These are phyloP conservation scores for Callyntrura sp. DNA, from an alignment of 2,888 invertebrate species.

Conservation along the genomic window DNA sequence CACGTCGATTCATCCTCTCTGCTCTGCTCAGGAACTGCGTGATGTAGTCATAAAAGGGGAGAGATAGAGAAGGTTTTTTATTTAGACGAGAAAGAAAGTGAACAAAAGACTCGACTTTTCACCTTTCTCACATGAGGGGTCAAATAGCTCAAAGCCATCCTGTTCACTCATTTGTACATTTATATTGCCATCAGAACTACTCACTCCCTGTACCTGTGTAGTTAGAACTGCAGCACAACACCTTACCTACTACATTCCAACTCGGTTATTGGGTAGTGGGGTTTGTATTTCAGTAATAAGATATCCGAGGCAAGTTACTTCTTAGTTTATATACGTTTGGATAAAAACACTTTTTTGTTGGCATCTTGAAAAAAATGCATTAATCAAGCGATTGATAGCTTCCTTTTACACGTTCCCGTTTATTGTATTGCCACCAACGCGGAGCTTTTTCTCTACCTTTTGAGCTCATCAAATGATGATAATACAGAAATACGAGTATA, in stretches of 20 bases:
- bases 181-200: constrained; percentile 12
- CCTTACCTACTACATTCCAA: background rate
- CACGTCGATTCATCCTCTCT: constrained; percentile 9
- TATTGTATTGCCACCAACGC: background rate
- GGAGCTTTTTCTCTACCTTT: background rate
- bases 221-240: no score
- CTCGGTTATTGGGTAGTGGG: background rate
- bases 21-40: background rate
- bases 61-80: constrained; percentile 24
- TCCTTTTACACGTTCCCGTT: constrained; percentile 7
- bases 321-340: background rate
- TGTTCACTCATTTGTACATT: constrained; percentile 60
- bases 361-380: constrained; percentile 53
- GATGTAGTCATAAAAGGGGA: constrained; percentile 19
- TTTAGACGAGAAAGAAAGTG: background rate
- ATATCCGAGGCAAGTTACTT: background rate
- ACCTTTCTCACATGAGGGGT: constrained; percentile 71
- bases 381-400: constrained; percentile 64
- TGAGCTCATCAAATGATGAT: constrained; percentile 9
- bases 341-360: background rate
- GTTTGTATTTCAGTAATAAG: background rate
- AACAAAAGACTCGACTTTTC: constrained; percentile 71
- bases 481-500: background rate
- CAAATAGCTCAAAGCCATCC: constrained; percentile 64
- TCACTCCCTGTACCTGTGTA: background rate